phyloP scores from a whole-genome alignment of 2,888 invertebrate genomes.

The Nezara viridula region DNA sequence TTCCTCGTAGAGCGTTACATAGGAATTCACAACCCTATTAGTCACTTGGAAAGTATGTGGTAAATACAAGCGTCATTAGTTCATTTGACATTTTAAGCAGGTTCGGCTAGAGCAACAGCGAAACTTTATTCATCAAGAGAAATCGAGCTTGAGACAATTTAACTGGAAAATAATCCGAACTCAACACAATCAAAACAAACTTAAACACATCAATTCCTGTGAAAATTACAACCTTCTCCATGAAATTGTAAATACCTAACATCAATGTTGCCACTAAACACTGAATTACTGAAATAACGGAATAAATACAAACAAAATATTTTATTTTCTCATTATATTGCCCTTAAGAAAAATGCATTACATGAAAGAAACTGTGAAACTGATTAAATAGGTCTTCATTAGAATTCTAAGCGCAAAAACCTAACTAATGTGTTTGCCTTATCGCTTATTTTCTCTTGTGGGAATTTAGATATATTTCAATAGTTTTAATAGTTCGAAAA shows the following conservation, averaged over 20 bases:
- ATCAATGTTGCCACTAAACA: slow-evolving; percentile 55
- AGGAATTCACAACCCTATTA: slow-evolving; percentile 55
- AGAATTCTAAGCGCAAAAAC: neutral
- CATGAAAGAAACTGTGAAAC: neutral
- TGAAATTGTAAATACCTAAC: slow-evolving; percentile 60
- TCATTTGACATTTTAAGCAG: slow-evolving; percentile 50
- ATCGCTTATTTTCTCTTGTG: neutral
- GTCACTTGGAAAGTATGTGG: slow-evolving; percentile 58
- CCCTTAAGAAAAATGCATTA: neutral
- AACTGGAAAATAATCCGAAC: neutral
- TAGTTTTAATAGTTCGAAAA: too few species aligned
- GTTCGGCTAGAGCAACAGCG: neutral
- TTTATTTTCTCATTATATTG: neutral
- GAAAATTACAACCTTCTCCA: slow-evolving; percentile 60
- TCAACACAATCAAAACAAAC: slow-evolving; percentile 53
- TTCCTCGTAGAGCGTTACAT: slow-evolving; percentile 52
- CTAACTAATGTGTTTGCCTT: neutral
- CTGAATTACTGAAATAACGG: neutral
- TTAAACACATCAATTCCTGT: slow-evolving; percentile 52
- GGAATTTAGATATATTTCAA: neutral
- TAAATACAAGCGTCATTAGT: slow-evolving; percentile 42
- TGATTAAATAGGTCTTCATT: neutral
- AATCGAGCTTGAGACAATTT: neutral
- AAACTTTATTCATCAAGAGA: slow-evolving; percentile 22
- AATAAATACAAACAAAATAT: neutral